Percentiles rank a stretch among this genome's conserved stretches.
phyloP scores from a whole-genome alignment of 2,113 vertebrate genomes.

The Sebastes fasciatus region DNA sequence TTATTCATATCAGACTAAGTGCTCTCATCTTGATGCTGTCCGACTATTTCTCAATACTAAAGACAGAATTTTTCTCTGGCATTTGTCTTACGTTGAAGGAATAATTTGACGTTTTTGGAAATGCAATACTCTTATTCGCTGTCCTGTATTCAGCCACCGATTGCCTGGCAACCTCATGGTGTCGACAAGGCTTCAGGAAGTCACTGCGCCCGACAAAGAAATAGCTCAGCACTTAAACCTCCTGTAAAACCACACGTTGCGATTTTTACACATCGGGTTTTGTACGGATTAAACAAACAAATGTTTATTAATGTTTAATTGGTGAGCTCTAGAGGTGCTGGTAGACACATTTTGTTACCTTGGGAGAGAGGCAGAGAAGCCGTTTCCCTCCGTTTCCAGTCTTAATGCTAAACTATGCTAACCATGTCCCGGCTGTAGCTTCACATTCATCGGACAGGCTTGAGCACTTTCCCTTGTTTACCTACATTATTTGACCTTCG shows the following conservation, averaged over 20 bases:
- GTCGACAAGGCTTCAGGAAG: neutral
- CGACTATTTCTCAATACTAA: neutral
- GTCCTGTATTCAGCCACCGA: neutral
- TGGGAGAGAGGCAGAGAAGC: neutral
- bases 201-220: neutral
- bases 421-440: neutral
- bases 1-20: neutral
- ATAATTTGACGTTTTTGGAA: neutral
- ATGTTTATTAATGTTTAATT: neutral
- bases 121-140: too few species aligned
- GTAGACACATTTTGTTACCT: neutral
- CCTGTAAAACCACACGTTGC: neutral
- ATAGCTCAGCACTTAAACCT: neutral
- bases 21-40: neutral
- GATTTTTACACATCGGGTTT: neutral
- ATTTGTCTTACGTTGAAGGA: neutral
- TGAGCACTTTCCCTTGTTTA: neutral
- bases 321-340: neutral
- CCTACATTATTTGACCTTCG: neutral
- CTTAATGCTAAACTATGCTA: neutral
- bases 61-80: neutral
- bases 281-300: neutral
- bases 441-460: neutral
- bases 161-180: neutral
- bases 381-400: neutral